Evolutionary conservation across 2,113 vertebrate genomes (phyloP).

Genomic region (Rissa tridactyla): DNA sequence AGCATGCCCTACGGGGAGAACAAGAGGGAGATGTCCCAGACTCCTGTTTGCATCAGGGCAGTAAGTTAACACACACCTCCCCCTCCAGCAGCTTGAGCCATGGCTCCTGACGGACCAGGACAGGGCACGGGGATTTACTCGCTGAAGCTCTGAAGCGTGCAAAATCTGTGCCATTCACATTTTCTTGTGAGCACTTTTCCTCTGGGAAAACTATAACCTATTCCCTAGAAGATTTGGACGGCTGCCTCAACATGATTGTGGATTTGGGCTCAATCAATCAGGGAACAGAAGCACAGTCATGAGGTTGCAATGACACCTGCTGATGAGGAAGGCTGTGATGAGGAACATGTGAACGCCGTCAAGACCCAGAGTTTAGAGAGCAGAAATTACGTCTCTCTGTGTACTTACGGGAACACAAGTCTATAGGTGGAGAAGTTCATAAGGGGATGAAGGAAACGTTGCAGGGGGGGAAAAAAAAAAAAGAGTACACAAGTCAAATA

Average conservation of each 20-base stretch:
- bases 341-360: not conserved
- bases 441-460: not conserved
- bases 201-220: not conserved
- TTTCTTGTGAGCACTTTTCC: not conserved
- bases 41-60: not conserved
- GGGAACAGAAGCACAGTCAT: not conserved
- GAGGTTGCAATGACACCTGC: constrained; percentile 1
- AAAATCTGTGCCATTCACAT: not conserved
- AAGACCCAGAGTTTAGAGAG: not conserved
- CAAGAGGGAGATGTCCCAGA: not conserved
- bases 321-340: not conserved
- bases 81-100: not conserved
- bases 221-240: not conserved
- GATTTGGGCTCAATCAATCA: not conserved
- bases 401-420: not conserved
- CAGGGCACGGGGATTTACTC: not conserved
- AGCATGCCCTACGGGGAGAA: not conserved
- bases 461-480: not conserved
- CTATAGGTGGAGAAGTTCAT: not conserved
- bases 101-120: not conserved
- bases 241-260: not conserved
- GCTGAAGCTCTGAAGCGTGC: not conserved
- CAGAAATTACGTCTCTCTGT: not conserved
- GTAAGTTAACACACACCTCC: not conserved
- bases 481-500: not conserved